Evolutionary conservation across 2,888 invertebrate species (phyloP), one percentile per base, ranked within the genome.

Genomic region (Andrena praecox): DNA sequence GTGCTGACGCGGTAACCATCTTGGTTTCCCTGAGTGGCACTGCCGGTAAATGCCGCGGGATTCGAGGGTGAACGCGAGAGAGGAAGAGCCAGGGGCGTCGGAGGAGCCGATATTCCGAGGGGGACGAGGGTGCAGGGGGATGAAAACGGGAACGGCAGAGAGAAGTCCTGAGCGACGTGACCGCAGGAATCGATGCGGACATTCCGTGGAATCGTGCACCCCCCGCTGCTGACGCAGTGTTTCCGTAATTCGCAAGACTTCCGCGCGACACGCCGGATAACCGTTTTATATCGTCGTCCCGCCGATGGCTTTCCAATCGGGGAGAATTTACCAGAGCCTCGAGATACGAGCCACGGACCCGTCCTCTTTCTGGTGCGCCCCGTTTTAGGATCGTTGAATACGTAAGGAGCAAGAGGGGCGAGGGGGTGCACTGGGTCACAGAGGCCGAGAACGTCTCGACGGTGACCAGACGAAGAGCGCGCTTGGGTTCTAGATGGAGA

Each of bases 1-100:
- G 84, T 90, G 91, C 91, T 91, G 91, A 91, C 90, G 87, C 80
- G 85, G 86, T 87, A 88, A 88, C 89, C 86, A 89, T 90, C 87
- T 86, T 83, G 84, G 89, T 90, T 89, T 89, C 80, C 86, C 85
- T 86, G 87, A 91, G 89, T 89, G 90, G 85, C 82, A 85, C 86
- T 83, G 85, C 78, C 85, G 89, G 85, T 88, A 87, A 90, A 89
- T 90, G 87, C 87, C 78, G 77, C 80, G 77, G 76, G 77, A 85
- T 72, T 78, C 81, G 74, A 72, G 81, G 87, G 89, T 85, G 88
- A 75, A 80, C 35, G 76, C 63, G 69, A 35, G 69, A 67, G 77
- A 66, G 72, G 66, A 74, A 64, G 59, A 72, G 67, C 35, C 12
- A 33, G 63, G 20, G 76, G 31, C 68, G 66, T 31, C 66, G 80